Evolutionary conservation across 2,888 invertebrate species (phyloP).

Genomic region (Peribatodes rhomboidaria): DNA sequence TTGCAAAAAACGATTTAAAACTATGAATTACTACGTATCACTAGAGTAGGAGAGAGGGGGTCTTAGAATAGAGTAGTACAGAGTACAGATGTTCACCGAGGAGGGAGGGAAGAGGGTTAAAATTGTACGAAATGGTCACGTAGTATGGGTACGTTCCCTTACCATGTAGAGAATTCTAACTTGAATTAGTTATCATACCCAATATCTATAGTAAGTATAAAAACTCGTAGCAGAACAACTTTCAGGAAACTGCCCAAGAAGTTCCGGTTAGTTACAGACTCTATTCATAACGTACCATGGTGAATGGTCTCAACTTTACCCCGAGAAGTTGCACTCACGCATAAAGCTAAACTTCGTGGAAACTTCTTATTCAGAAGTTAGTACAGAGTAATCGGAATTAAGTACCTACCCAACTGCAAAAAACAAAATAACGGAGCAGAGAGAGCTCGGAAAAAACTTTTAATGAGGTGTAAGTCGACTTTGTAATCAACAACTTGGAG

Average conservation of each 20-base stretch:
- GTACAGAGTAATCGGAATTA: constrained; percentile 13
- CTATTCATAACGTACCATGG: not conserved
- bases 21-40: no score
- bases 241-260: not conserved
- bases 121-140: no score
- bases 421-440: constrained; percentile 30
- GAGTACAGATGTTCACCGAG: no score
- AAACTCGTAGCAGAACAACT: not conserved
- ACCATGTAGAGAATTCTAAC: no score
- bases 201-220: no score
- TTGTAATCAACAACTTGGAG: constrained; percentile 32
- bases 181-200: no score
- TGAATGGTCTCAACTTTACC: constrained; percentile 6
- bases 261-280: not conserved
- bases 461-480: constrained; percentile 31
- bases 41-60: no score
- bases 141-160: no score
- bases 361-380: constrained; percentile 10
- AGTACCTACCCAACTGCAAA: constrained; percentile 27
- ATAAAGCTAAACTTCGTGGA: constrained; percentile 5
- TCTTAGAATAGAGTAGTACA: no score
- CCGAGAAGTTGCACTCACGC: constrained; percentile 7
- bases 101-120: no score
- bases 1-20: no score
- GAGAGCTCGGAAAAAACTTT: constrained; percentile 31